Conservation (phyloP, 2,888 invertebrate species). For the Seira sanloemensis region DNA sequence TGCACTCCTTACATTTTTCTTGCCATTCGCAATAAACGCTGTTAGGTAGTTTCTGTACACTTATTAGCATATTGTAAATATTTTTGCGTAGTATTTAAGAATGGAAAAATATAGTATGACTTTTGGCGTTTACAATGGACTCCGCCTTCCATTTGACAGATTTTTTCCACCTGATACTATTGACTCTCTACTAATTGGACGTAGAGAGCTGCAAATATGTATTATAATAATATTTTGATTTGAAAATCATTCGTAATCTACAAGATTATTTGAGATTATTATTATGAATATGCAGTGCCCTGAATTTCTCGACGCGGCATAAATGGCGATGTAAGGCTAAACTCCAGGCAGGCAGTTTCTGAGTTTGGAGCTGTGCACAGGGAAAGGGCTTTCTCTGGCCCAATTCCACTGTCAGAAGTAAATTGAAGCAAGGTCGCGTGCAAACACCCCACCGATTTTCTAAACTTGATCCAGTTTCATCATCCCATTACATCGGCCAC, state of each 20-base stretch:
- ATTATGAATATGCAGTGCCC: not conserved
- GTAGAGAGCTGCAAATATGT: not conserved
- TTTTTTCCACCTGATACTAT: not conserved
- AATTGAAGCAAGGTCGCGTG: not conserved
- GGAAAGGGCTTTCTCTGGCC: slow-evolving; percentile 1
- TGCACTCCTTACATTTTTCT: not conserved
- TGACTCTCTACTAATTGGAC: not conserved
- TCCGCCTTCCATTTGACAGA: not conserved
- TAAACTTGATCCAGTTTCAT: slow-evolving; percentile 14
- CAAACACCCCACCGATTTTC: not conserved
- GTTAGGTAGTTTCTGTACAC: no score
- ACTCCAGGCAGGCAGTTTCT: slow-evolving; percentile 14
- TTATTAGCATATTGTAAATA: not conserved
- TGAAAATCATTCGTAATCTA: not conserved
- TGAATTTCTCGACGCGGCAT: not conserved
- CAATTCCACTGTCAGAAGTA: not conserved
- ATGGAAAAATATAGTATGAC: not conserved
- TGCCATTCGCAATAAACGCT: no score
- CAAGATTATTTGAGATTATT: not conserved
- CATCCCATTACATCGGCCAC: not conserved
- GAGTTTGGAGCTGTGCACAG: not conserved
- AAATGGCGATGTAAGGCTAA: not conserved
- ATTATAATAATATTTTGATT: not conserved
- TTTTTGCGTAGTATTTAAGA: not conserved
- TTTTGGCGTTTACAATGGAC: not conserved